These are phyloP conservation scores for Spinus olivaceus DNA, from an alignment of 2,797 vertebrate species.

Conservation along the genomic window DNA sequence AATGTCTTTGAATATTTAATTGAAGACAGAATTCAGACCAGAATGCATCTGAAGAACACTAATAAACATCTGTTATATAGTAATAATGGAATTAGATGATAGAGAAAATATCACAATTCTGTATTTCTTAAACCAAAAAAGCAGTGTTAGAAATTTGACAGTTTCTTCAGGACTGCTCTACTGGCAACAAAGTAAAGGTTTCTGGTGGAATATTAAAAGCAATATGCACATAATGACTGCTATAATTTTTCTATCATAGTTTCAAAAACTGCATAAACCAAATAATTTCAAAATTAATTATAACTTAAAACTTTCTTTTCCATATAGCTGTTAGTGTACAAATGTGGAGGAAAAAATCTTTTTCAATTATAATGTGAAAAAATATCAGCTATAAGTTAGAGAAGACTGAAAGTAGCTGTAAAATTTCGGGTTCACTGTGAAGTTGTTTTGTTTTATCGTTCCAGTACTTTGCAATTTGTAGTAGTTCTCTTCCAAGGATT, in stretches of 20 bases:
- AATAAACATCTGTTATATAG: not conserved
- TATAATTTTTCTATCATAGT: not conserved
- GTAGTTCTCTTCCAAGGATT: not conserved
- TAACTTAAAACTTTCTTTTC: not conserved
- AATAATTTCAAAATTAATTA: not conserved
- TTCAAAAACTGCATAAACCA: not conserved
- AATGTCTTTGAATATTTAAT: not conserved
- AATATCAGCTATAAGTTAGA: not conserved
- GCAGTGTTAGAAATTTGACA: not conserved
- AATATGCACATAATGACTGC: not conserved
- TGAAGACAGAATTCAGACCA: not conserved
- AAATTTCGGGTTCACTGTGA: not conserved
- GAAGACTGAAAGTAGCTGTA: not conserved
- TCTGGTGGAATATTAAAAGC: not conserved
- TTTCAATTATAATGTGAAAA: not conserved
- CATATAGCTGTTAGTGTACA: not conserved
- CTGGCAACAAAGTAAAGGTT: not conserved
- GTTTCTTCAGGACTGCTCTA: not conserved
- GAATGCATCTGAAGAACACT: not conserved
- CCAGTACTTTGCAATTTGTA: not conserved
- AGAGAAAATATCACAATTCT: not conserved
- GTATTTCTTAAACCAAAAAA: not conserved
- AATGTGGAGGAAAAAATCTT: rapidly evolving
- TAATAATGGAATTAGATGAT: not conserved
- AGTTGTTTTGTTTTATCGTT: not conserved